Conservation (phyloP, 1,140 invertebrate species). For the Lethrus apterus region DNA sequence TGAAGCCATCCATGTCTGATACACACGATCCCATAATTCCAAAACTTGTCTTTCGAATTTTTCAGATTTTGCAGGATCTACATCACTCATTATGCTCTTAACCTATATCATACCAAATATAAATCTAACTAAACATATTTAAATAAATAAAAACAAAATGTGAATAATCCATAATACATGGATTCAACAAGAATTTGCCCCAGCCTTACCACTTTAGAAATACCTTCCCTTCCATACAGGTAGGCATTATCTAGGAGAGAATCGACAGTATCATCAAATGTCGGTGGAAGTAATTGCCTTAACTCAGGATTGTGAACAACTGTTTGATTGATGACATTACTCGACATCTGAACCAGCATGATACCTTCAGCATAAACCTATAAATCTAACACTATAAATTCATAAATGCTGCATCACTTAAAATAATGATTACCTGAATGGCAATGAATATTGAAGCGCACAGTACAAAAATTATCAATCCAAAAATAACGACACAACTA, state of each 20-base stretch:
- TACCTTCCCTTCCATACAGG: conserved; percentile 78
- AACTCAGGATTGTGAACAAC: conserved; percentile 82
- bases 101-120: conserved; percentile 46
- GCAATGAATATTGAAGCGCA: conserved; percentile 50
- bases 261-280: conserved; percentile 74
- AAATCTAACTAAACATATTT: background rate
- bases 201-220: conserved; percentile 70
- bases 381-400: conserved; percentile 27
- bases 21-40: conserved; percentile 87
- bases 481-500: conserved; percentile 50
- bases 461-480: conserved; percentile 48
- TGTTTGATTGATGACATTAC: conserved; percentile 84
- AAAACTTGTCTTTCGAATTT: conserved; percentile 85
- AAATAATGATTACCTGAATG: conserved; percentile 44
- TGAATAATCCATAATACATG: background rate
- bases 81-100: conserved; percentile 68
- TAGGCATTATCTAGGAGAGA: conserved; percentile 88
- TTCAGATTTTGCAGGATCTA: conserved; percentile 72
- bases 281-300: conserved; percentile 61
- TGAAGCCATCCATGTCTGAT: conserved; percentile 82
- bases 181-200: too few relatives aligned
- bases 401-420: background rate
- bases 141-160: background rate
- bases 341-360: conserved; percentile 80
- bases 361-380: conserved; percentile 93